Conservation (phyloP, 2,113 vertebrate genomes). For the Dryoscopus gambensis region DNA sequence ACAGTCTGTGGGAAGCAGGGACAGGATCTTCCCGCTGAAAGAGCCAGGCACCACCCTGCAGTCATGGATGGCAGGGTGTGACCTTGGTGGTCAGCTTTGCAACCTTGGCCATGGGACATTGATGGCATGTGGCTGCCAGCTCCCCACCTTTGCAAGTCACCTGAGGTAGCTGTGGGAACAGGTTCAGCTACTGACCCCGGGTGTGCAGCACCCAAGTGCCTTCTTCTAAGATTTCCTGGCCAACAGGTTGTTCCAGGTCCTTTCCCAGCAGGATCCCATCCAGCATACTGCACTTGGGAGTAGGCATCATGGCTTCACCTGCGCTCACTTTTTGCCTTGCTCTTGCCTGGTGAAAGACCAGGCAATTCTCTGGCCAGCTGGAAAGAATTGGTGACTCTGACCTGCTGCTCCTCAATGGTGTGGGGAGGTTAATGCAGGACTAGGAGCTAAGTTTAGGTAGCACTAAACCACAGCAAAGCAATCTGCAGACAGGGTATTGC, state of each 20-base stretch:
- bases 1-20: rapidly evolving
- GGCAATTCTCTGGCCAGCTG: not conserved
- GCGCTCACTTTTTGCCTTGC: not conserved
- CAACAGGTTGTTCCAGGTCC: not conserved
- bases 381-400: not conserved
- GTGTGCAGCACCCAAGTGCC: not conserved
- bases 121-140: rapidly evolving
- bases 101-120: not conserved
- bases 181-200: not conserved
- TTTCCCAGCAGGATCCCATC: not conserved
- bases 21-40: not conserved
- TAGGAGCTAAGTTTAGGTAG: not conserved
- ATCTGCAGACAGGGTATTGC: not conserved
- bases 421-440: not conserved
- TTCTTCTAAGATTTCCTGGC: not conserved
- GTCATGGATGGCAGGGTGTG: not conserved
- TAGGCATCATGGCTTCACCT: not conserved
- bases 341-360: not conserved
- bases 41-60: not conserved
- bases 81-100: not conserved
- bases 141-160: not conserved
- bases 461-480: not conserved
- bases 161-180: not conserved
- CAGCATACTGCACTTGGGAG: not conserved
- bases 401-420: not conserved